Evolutionary conservation across 2,797 vertebrate species (phyloP).

Genomic region (Pithecia hirsuta): DNA sequence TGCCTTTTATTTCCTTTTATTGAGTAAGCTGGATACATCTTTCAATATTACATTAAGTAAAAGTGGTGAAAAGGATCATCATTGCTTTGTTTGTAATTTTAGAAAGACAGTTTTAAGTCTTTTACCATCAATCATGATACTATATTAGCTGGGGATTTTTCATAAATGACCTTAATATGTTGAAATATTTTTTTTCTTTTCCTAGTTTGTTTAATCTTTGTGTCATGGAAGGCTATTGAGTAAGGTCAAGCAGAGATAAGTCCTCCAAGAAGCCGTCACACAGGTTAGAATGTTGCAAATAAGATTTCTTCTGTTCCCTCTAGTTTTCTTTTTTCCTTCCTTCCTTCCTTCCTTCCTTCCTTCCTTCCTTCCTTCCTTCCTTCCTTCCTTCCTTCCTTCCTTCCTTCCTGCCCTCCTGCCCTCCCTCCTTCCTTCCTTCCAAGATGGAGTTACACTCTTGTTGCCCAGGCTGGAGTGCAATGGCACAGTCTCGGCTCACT

Average conservation of each 20-base stretch:
- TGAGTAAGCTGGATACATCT: background rate
- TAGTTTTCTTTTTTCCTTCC: too few relatives aligned
- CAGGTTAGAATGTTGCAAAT: background rate
- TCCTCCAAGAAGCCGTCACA: background rate
- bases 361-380: rapidly evolving
- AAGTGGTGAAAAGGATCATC: background rate
- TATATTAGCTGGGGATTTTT: background rate
- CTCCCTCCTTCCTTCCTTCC: too few relatives aligned
- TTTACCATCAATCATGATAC: background rate
- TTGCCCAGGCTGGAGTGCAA: too few relatives aligned
- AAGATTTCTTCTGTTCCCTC: too few relatives aligned
- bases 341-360: too few relatives aligned
- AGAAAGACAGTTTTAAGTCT: background rate
- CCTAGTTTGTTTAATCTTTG: background rate
- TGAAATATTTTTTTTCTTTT: background rate
- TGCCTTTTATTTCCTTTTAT: background rate
- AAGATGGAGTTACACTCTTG: too few relatives aligned
- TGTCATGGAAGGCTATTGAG: background rate
- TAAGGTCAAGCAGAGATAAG: background rate
- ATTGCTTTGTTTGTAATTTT: background rate
- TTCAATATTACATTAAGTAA: background rate
- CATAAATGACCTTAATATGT: background rate
- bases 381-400: rapidly evolving
- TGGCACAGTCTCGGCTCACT: too few relatives aligned
- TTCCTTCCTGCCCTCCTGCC: too few relatives aligned